phyloP scores from a whole-genome alignment of 2,888 invertebrate genomes.

The Ophion ventricosus region DNA sequence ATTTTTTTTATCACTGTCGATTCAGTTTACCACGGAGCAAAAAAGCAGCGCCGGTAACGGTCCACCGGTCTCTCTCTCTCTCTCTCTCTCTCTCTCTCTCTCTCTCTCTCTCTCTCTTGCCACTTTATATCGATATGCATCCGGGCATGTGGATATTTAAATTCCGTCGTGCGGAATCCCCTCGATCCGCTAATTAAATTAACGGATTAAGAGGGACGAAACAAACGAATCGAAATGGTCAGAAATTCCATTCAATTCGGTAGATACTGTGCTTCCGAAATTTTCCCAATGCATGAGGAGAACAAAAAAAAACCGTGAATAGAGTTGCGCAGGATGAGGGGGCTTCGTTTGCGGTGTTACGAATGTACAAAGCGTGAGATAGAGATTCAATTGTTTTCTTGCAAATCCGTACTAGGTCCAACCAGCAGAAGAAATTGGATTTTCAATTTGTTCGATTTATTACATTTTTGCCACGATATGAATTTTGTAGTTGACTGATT shows the following conservation, averaged over 20 bases:
- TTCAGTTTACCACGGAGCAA: conserved; percentile 19
- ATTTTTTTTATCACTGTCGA: conserved; percentile 24
- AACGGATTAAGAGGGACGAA: conserved; percentile 56
- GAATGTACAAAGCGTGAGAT: conserved; percentile 16
- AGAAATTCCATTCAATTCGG: conserved; percentile 54
- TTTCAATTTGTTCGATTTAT: background rate
- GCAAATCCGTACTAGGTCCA: conserved; percentile 14
- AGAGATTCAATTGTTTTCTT: conserved; percentile 35
- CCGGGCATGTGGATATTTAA: conserved; percentile 52
- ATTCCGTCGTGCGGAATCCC: conserved; percentile 41
- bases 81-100: background rate
- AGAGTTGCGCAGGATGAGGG: background rate
- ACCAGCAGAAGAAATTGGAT: background rate
- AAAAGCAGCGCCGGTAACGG: background rate
- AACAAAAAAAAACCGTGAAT: background rate
- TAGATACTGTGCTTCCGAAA: conserved; percentile 29
- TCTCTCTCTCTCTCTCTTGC: background rate
- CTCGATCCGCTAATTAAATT: conserved; percentile 57
- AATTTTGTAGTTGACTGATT: background rate
- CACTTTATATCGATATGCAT: conserved; percentile 34
- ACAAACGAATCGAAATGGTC: conserved; percentile 58
- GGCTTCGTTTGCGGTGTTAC: background rate
- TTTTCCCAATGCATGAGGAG: background rate
- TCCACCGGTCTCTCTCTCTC: background rate
- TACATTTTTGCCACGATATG: background rate